Conservation (phyloP, 2,113 vertebrate species). For the Capricornis sumatraensis region DNA sequence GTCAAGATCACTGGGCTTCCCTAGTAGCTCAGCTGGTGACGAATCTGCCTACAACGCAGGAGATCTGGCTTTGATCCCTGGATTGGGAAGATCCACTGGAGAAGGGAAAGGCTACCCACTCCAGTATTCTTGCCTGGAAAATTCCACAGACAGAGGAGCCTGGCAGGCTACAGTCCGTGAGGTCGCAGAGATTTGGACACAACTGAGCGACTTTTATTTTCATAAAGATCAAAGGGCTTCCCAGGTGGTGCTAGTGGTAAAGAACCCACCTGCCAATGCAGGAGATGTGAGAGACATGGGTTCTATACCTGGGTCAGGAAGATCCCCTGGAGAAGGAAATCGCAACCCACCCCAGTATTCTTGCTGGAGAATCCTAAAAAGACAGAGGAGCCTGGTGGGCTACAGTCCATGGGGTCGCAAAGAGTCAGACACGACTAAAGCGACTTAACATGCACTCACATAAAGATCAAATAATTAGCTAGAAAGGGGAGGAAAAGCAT, state of each 20-base stretch:
- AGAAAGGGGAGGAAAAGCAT: neutral
- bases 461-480: neutral
- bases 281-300: neutral
- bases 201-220: neutral
- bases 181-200: neutral
- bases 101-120: neutral
- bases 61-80: neutral
- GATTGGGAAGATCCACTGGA: neutral
- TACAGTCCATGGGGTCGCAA: neutral
- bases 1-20: neutral
- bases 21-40: neutral
- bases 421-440: neutral
- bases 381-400: neutral
- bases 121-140: neutral
- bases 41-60: rapidly evolving
- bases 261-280: neutral
- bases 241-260: neutral
- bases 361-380: neutral
- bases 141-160: neutral
- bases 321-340: neutral
- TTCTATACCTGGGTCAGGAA: neutral
- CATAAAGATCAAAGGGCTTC: neutral
- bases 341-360: neutral
- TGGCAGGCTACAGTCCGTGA: neutral
- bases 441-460: neutral